phyloP scores from a whole-genome alignment of 2,888 invertebrate genomes.

The Acanthosepion lycidas region DNA sequence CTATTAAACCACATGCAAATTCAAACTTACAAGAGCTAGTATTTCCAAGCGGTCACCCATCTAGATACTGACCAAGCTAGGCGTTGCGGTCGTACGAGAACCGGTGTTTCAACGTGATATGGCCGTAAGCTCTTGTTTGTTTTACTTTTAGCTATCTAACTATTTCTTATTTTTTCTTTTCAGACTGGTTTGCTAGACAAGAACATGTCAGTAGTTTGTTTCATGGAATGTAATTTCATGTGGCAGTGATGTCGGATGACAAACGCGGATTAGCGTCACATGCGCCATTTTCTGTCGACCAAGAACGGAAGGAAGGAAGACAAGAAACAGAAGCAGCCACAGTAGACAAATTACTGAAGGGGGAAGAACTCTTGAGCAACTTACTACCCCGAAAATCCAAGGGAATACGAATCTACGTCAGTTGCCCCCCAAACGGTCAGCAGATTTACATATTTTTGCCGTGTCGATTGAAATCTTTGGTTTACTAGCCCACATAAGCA shows the following conservation, averaged over 20 bases:
- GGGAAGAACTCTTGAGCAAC: background rate
- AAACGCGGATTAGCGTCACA: background rate
- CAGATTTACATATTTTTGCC: background rate
- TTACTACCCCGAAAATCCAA: background rate
- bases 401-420: background rate
- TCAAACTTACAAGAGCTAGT: too few relatives aligned
- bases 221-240: background rate
- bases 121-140: too few relatives aligned
- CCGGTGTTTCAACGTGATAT: too few relatives aligned
- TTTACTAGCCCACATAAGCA: too few relatives aligned
- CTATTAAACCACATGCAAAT: too few relatives aligned
- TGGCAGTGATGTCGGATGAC: background rate
- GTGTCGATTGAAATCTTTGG: background rate
- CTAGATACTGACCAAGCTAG: too few relatives aligned
- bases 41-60: too few relatives aligned
- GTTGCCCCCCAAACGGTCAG: background rate
- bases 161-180: background rate
- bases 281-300: background rate
- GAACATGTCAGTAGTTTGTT: background rate
- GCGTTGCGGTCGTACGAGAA: too few relatives aligned
- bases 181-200: background rate
- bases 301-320: background rate
- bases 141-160: too few relatives aligned
- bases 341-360: background rate
- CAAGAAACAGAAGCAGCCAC: background rate